Percentiles rank a stretch among this genome's conserved stretches.
Conservation (phyloP, 2,113 vertebrate species). For the Laticauda laticaudata region DNA sequence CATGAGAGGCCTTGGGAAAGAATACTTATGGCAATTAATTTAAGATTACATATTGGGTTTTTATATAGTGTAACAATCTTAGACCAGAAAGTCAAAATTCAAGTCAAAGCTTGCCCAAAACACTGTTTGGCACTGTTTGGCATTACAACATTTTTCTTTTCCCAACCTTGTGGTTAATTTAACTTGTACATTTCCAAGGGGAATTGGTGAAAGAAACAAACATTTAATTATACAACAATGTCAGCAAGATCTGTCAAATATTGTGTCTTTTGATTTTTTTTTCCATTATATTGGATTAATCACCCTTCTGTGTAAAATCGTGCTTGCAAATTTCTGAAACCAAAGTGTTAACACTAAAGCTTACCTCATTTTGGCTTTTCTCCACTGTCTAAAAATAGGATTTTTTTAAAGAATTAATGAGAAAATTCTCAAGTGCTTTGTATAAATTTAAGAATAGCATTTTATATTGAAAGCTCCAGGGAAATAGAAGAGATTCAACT, state of each 20-base stretch:
- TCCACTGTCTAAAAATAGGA: not conserved
- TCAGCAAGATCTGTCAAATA: not conserved
- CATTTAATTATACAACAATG: not conserved
- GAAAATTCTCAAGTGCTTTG: not conserved
- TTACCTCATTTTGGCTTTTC: not conserved
- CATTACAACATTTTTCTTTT: not conserved
- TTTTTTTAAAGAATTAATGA: slow-evolving; percentile 15
- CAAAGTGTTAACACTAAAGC: slow-evolving; percentile 13
- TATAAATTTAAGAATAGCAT: slow-evolving; percentile 6
- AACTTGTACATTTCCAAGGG: accelerated
- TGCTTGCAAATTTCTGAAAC: not conserved
- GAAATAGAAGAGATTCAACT: not conserved
- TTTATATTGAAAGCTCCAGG: slow-evolving; percentile 6
- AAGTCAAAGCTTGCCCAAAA: not conserved
- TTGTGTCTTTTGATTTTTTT: not conserved
- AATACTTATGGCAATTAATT: not conserved
- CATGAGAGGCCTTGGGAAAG: not conserved
- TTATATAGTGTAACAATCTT: not conserved
- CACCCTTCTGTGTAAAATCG: not conserved
- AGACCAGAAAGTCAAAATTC: not conserved
- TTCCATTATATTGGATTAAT: not conserved
- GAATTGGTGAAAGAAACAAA: not conserved
- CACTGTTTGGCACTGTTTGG: not conserved
- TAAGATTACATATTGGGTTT: not conserved
- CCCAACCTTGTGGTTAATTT: not conserved